Evolutionary conservation across 2,113 vertebrate species (phyloP), one percentile per base, ranked within the genome.

Genomic region (Phaetusa simplex): DNA sequence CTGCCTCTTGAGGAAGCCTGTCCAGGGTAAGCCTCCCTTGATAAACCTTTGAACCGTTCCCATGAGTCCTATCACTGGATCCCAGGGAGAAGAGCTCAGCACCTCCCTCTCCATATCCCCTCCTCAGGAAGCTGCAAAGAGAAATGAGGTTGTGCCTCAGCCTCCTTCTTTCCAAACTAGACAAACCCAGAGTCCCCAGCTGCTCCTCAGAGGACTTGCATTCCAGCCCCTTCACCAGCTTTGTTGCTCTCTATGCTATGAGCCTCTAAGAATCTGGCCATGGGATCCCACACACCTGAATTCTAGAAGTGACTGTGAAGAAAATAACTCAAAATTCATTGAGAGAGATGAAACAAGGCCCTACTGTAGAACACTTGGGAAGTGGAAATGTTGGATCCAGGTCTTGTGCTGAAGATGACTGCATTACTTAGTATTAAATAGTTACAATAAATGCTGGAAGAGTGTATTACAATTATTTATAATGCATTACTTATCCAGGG

Each of bases 231-330:
- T 14, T 7, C 38, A 9, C 29, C 56, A 72, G 29, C 66, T 12
- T 3, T 8, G 11, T 1, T 17, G 34, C 38, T 11, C 13, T 40
- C 12, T 10, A 1, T 6, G 4, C 12, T 10, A 1, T 6, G 4
- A 43, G 29, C 58, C 38, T 11, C 10, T 10, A 7, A 12, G 17
- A 50, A 19, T 26, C 19, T 7, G 7, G 21, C 10, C 16, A 3
- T 12, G 6, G 12, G 15, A 6, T 14, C 32, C 15, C 6, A 1
- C 16, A 9, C 23, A 19, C 23, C 38, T 30, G 27, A 21, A 38
- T 38, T 40, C 9, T 9, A 12, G 12, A 40, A 15, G 15, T 24
- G 15, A 19, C 42, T 8, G 14, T 5, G 18, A 32, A 74, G 69
- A 43, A 74, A 50, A 12, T 10, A 65, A 40, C 19, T 47, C 66